Evolutionary conservation across 2,797 vertebrate species (phyloP), one percentile per base, ranked within the genome.

Genomic region (Sebastes dallii): DNA sequence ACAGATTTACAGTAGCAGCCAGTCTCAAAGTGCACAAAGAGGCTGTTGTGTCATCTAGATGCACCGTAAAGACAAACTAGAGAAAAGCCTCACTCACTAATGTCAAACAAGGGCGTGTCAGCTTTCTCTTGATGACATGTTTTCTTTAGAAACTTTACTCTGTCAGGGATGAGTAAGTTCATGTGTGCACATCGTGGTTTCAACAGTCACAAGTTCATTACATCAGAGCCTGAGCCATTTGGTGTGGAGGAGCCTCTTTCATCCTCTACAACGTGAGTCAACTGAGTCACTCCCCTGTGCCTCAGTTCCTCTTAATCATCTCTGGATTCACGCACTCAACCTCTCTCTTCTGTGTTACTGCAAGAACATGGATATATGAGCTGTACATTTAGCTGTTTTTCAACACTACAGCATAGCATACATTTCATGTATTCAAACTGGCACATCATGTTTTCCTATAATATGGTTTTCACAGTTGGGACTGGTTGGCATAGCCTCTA

Each of bases 211-310:
- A n/a, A 12, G 22, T 85, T 82, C 32, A 61, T 84, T 81, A 55
- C 78, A 58, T 36, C 25, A 14, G 58, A 77, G 24, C 54, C 55
- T 24, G 30, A 85, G 84, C 77, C 89, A 88, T 89, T 91, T 92
- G 86, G 74, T 91, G 87, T 85, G 89, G 87, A 88, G 88, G 83
- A 88, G 89, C 86, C 62, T 59, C 61, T 80, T 77, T 87, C 62
- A 73, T 88, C 84, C 83, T 86, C 80, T 78, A 36, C 72, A 60
- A 4, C n/a, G 55, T 92, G 90, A 93, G 67, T 85, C 68, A 86
- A 78, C 77, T 85, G 82, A 88, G 85, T 92, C 92, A 90, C 77
- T 77, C 74, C 67, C 61, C 71, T 75, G 75, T 81, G 86, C 80
- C 66, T 79, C 77, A 52, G 52, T 68, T 90, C 80, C 75, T 42